Evolutionary conservation across 1,140 invertebrate species (phyloP).

Genomic region (Ips typographus): DNA sequence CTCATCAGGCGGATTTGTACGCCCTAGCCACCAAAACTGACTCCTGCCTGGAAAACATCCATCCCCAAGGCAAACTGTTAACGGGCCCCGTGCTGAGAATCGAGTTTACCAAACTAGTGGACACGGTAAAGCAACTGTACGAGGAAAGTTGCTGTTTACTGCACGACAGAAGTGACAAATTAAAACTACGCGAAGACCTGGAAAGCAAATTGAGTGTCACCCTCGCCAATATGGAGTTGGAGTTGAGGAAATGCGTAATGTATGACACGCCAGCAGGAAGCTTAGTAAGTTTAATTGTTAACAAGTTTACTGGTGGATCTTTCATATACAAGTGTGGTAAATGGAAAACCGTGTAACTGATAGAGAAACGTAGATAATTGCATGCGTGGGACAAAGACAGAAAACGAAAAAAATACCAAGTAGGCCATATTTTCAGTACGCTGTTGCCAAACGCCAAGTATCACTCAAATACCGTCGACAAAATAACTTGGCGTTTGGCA

Average conservation of each 20-base stretch:
- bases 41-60: slow-evolving; percentile 75
- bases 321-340: too few relatives aligned
- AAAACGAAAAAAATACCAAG: too few relatives aligned
- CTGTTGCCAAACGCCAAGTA: too few relatives aligned
- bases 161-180: slow-evolving; percentile 66
- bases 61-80: slow-evolving; percentile 76
- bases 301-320: neutral
- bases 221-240: slow-evolving; percentile 66
- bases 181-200: slow-evolving; percentile 64
- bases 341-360: too few relatives aligned
- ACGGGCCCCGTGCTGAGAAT: slow-evolving; percentile 67
- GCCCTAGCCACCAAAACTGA: slow-evolving; percentile 72
- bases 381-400: too few relatives aligned
- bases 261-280: slow-evolving; percentile 67
- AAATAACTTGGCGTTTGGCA: too few relatives aligned
- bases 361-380: too few relatives aligned
- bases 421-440: too few relatives aligned
- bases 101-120: slow-evolving; percentile 61
- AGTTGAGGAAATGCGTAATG: slow-evolving; percentile 68
- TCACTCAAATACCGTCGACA: too few relatives aligned
- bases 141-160: slow-evolving; percentile 72
- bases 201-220: slow-evolving; percentile 66
- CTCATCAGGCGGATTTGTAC: slow-evolving; percentile 62
- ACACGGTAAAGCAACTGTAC: slow-evolving; percentile 65
- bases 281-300: slow-evolving; percentile 48